Base-by-base conservation (phyloP, 2,888 invertebrate species). In the Rhingia rostrata region DNA sequence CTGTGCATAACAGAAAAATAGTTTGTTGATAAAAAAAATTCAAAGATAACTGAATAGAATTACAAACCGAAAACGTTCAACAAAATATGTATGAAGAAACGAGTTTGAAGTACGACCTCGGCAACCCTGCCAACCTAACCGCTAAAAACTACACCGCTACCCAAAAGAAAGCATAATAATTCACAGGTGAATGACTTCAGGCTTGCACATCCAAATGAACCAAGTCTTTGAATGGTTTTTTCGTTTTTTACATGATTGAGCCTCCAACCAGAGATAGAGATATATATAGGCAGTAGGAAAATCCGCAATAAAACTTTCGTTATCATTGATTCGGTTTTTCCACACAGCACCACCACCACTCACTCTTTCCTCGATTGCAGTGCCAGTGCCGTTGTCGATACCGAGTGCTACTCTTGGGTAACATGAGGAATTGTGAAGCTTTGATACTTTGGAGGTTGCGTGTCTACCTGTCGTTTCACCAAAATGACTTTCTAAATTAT, bases 301-400 rank as follows among this genome's bases (percentile, higher is more conserved):
- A 77, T 72, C 61, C 49, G 49, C 82, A 77, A 72, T 67, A 77
- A 54, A 82, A 82, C 82, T 77, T 82, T 82, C 82, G 77, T 77
- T 72, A 77, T 77, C 72, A 74, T 63, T 81, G 69, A 75, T 56
- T 66, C 41, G 70, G 39, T 54, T 72, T 69, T 75, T 56, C 72
- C 61, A 60, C 51, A 10, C n/a, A 30, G 60, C 60, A 14, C 33
- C 51, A 43, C 51, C 41, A 14, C 53, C 33, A 35, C 79, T 73
- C 60, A 54, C 41, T 9, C 63, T 14, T 35, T 37, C n/a, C 45
- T 12, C 6, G 2, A 4, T 4, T 51, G 51, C 30, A 51, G 47
- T 4, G 10, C n/a, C 53, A 53, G n/a, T 33, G 33, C 33, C 49
- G 33, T 12, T 39, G 39, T 10, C 35, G 47, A 12, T n/a, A 37